Evolutionary conservation across 2,888 invertebrate genomes (phyloP), one percentile per base, ranked within the genome.

Genomic region (Drosophila anceps): DNA sequence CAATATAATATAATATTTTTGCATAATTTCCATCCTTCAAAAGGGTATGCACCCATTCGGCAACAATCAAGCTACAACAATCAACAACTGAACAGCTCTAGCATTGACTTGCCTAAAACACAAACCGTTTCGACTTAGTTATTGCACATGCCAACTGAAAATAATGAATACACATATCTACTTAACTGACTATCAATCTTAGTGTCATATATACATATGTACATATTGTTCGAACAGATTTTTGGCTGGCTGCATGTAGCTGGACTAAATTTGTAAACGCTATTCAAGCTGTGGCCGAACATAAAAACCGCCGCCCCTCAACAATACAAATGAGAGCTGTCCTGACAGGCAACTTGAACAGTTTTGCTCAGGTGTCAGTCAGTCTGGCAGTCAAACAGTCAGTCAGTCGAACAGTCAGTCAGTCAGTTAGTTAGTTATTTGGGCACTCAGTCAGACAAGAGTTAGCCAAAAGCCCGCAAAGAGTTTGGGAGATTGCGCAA

Each of bases 291-390:
- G 53, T 48, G 54, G 48, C 35, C 31, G 46, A 27, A 51, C 75
- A 72, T 80, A 37, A 71, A 78, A 73, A 73, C 68, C 44, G 68
- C 64, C 66, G 62, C 69, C 59, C 55, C 55, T 44, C 73, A 53
- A 69, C 59, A 50, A 73, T 66, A 68, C 59, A 55, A 68, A 75
- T 70, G 71, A 65, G 60, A 68, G 67, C 81, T 81, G 82, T 83
- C 82, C 77, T 53, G 76, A 44, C 48, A 31, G 51, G 54, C 29
- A 60, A 54, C 64, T 77, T 70, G 59, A 70, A 79, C 57, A 75
- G 73, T 79, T 86, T 86, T 71, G 75, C 77, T 76, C 84, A 88
- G 72, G 72, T 84, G 85, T 83, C 84, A 78, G 69, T 78, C 57
- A 63, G 64, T 48, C 29, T 57, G 37, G 7, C 24, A 29, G 43